Percentiles rank a stretch among this genome's conserved stretches.
Evolutionary conservation across 2,113 vertebrate genomes (phyloP).

Genomic region (Craseonycteris thonglongyai): DNA sequence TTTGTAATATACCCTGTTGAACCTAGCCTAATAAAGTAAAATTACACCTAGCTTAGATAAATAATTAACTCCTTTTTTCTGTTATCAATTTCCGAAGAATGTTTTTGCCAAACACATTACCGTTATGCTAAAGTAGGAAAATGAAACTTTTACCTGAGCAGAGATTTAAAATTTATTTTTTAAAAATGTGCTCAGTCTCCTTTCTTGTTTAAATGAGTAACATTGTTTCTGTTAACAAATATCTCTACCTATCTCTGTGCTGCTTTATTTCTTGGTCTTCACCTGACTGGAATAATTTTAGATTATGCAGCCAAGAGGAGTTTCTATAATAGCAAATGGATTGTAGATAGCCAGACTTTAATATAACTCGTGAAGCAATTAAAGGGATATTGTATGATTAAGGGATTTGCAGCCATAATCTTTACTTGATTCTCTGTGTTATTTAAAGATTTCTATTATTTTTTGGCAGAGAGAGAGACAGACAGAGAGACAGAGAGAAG

Average conservation of each 20-base stretch:
- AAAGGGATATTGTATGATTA: neutral
- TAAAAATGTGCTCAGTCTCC: neutral
- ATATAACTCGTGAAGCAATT: neutral
- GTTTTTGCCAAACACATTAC: conserved; percentile 18
- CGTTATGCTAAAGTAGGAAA: conserved; percentile 1
- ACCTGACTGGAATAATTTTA: conserved; percentile 1
- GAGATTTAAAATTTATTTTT: conserved; percentile 24
- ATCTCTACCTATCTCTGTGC: neutral
- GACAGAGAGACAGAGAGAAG: too few species aligned
- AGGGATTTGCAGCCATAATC: neutral
- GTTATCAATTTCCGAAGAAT: neutral
- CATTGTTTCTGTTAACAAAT: neutral
- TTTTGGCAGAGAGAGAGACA: too few species aligned
- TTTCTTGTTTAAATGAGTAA: conserved; percentile 16
- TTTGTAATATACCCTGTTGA: neutral
- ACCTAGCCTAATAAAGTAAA: conserved; percentile 21
- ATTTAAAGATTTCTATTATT: too few species aligned
- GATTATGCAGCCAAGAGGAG: neutral
- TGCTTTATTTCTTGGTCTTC: conserved; percentile 6
- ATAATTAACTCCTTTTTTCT: neutral
- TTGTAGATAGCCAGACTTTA: too few species aligned
- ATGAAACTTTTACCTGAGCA: neutral
- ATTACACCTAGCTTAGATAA: neutral
- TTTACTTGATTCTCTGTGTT: neutral
- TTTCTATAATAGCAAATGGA: neutral